Evolutionary conservation across 1,140 invertebrate species (phyloP), one percentile per base, ranked within the genome.

Genomic region (Tenebrio molitor): DNA sequence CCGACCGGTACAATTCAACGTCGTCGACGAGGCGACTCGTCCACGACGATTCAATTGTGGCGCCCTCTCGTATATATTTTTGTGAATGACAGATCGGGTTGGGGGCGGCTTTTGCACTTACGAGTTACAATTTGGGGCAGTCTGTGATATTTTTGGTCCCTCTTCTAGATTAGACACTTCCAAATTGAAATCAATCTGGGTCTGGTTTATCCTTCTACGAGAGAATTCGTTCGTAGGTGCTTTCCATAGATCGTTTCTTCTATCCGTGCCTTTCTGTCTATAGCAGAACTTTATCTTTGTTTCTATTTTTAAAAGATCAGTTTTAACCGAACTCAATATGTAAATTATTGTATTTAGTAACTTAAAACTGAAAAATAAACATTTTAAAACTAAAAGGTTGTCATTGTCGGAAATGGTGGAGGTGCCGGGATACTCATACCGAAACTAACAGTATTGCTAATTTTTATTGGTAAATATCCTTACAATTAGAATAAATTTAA

Each of bases 221-320:
- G 50, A 14, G 29, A 58, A 58, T 58, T 58, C 23, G 50, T 25
- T 58, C 12, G 50, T 50, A 72, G 63, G 71, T 72, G 71, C 71
- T 72, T 65, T 65, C 58, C 64, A 41, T 71, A 64, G 41, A 58
- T 71, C 42, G 25, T 74, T 74, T 77, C 71, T 78, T 81, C 78
- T 81, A 81, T 79, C 80, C 78, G 81, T 82, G 81, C 81, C 81
- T 82, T 81, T 79, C 79, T 81, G 75, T 82, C 78, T 80, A 76
- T 75, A 74, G 73, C 72, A 78, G 74, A 78, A 77, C 70, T 73
- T 58, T 71, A 75, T 75, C 74, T 79, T 78, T 71, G 70, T 78
- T 77, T 74, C 70, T 74, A 72, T 74, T 80, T 67, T 68, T 41
- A 46, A 68, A 29, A 15, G 41, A 53, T 67, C 42, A 62, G 53